Evolutionary conservation across 2,888 invertebrate genomes (phyloP), one percentile per base, ranked within the genome.

Genomic region (Nemurella pictetii): DNA sequence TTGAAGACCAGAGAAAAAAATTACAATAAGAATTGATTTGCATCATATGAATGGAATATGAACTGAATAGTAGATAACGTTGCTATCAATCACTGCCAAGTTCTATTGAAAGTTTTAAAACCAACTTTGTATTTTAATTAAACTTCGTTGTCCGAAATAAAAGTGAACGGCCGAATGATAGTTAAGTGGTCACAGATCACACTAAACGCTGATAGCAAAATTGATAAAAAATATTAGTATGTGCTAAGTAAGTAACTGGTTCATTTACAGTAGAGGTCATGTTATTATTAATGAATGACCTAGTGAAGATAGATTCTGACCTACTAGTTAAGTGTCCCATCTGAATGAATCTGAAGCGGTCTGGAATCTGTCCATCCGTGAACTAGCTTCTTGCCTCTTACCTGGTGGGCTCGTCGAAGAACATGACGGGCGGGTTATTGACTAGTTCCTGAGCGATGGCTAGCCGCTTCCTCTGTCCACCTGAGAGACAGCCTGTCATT

Each of bases 401-500:
- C 97, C 96, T 97, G 36, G 97, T 98, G 29, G 98, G 98, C 91
- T 98, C 98, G 90, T 98, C 98, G 87, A 98, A 94, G 90, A 98
- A 97, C 94, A 98, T 95, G 82, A 98, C 94, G 0, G 97, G 95
- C 0, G 98, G 98, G 90, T 98, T 97, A 90, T 95, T 96, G 87
- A 98, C 94, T 88, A 98, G 92, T 91, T 98, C 98, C 87, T 97
- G 91, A 9, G 97, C 98, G 87, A 98, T 96, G 0, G 97, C 95
- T 83, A 98, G 92, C 88, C 98, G 93, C 90, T 98, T 98, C 88
- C 94, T 94, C 91, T 98, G 96, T 0, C 98, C 98, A 9, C 98
- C 98, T 20, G 97, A 98, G 78, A 98, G 91, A 80, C 93, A 91
- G 0, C 92, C 92, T 0, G 96, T 95, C 87, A 94, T 91, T 0